Evolutionary conservation across 2,888 invertebrate species (phyloP), one percentile per base, ranked within the genome.

Genomic region (Agrochola litura): DNA sequence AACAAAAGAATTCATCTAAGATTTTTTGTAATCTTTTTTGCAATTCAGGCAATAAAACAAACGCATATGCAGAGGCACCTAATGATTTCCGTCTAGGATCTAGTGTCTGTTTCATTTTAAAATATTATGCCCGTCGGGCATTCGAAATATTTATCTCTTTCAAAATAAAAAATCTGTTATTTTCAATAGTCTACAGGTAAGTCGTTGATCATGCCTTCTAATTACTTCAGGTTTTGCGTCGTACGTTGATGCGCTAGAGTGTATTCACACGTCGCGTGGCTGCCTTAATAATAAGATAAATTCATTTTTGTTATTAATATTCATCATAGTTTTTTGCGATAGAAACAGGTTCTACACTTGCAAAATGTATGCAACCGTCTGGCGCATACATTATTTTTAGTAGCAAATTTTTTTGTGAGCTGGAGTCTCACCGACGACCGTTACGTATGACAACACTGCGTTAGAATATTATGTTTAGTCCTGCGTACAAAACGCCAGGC

Each of bases 81-180:
- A 87, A 86, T 87, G 76, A 81, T 85, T 85, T 83, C 77, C 69
- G 86, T 86, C 86, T 86, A 71, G 71, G 72, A 77, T 80, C 58
- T 72, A 65, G 76, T 60, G 85, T 86, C 87, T 78, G 78, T 79
- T 81, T 81, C 80, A 80, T 37, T 72, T 77, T 66, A 72, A 81
- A 79, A 84, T 85, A 79, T 79, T 76, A 65, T 73, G 60, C 76
- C 85, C 75, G 68, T 14, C 67, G 65, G 83, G 58, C 74, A 85
- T 77, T 46, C 16, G 63, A 60, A 85, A 81, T 79, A 79, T 73
- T 77, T 85, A 77, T 77, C 52, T 73, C 65, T 72, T 77, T 61
- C 61, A 76, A 70, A 83, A 78, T 67, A 63, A 63, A 70, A 63
- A 77, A 65, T 76, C 66, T 75, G 73, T 68, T 77, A 82, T 67